phyloP scores from a whole-genome alignment of 2,113 vertebrate species.

The Acrocephalus arundinaceus region DNA sequence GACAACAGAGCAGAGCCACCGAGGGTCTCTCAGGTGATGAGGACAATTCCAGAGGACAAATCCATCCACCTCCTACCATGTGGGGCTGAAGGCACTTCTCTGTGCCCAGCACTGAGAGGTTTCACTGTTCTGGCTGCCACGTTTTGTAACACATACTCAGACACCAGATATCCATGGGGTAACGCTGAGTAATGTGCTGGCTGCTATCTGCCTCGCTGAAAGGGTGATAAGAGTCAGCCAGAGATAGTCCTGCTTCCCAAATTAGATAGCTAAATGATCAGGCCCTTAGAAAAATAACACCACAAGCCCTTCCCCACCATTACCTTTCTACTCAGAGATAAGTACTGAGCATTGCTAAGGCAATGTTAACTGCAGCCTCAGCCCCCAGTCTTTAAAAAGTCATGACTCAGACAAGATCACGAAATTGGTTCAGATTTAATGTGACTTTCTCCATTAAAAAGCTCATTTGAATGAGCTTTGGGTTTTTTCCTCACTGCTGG shows the following conservation, averaged over 20 bases:
- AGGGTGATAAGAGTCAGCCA: slow-evolving; percentile 51
- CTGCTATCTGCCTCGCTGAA: slow-evolving; percentile 54
- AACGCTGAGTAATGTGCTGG: slow-evolving; percentile 12
- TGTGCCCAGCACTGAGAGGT: not conserved
- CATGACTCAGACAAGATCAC: not conserved
- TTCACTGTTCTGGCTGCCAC: not conserved
- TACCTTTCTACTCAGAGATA: not conserved
- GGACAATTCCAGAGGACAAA: not conserved
- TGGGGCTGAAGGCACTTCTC: not conserved
- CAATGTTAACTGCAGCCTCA: not conserved
- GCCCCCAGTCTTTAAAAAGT: not conserved
- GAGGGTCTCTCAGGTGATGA: not conserved
- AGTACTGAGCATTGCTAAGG: not conserved
- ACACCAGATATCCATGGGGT: slow-evolving; percentile 27
- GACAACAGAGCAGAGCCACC: slow-evolving; percentile 12
- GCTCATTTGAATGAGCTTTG: not conserved
- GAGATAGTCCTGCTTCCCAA: slow-evolving; percentile 35
- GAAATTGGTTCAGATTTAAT: not conserved
- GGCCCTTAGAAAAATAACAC: slow-evolving; percentile 30
- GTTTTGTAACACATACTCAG: not conserved
- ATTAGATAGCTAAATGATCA: slow-evolving; percentile 34
- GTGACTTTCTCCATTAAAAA: not conserved
- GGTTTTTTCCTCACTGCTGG: not conserved
- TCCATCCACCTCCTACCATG: not conserved
- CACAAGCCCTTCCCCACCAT: not conserved